Conservation (phyloP, 92 coral and sea anemone genomes). For the Porites cylindrica region DNA sequence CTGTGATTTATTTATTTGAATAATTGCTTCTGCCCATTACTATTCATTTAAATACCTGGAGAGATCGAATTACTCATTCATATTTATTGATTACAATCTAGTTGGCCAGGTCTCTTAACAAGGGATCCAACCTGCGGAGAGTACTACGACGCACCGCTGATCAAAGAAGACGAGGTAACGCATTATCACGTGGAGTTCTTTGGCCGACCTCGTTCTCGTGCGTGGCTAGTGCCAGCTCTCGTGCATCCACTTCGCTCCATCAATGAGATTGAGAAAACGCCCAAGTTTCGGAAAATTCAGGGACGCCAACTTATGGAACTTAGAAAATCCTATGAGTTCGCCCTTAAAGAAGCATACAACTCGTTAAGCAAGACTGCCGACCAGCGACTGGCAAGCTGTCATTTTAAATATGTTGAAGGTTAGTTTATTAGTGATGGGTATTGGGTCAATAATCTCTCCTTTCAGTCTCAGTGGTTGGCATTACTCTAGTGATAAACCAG, state of each 20-base stretch:
- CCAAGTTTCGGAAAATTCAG: conserved; percentile 70
- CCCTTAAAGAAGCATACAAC: conserved; percentile 82
- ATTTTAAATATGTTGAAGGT: conserved; percentile 63
- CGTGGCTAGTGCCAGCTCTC: conserved; percentile 82
- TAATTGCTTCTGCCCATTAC: too few relatives aligned
- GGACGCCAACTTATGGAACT: conserved; percentile 61
- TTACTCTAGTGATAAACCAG: too few relatives aligned
- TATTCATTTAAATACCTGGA: too few relatives aligned
- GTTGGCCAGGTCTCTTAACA: conserved; percentile 97
- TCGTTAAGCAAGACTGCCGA: conserved; percentile 52
- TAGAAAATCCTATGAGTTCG: conserved; percentile 75
- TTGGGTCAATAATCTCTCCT: too few relatives aligned
- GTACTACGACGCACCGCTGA: conserved; percentile 92
- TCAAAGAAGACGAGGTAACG: conserved; percentile 87
- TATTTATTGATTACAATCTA: conserved; percentile 9
- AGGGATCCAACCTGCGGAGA: conserved; percentile 91
- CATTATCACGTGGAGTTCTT: conserved; percentile 96
- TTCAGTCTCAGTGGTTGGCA: too few relatives aligned
- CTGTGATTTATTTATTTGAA: too few relatives aligned
- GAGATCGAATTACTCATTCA: too few relatives aligned
- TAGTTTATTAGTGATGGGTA: neutral
- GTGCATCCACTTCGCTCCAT: conserved; percentile 83
- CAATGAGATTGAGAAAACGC: conserved; percentile 64
- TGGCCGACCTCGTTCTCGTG: conserved; percentile 88
- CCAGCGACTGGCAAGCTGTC: conserved; percentile 76